Evolutionary conservation across 2,888 invertebrate species (phyloP).

Genomic region (Aphidius colemani): DNA sequence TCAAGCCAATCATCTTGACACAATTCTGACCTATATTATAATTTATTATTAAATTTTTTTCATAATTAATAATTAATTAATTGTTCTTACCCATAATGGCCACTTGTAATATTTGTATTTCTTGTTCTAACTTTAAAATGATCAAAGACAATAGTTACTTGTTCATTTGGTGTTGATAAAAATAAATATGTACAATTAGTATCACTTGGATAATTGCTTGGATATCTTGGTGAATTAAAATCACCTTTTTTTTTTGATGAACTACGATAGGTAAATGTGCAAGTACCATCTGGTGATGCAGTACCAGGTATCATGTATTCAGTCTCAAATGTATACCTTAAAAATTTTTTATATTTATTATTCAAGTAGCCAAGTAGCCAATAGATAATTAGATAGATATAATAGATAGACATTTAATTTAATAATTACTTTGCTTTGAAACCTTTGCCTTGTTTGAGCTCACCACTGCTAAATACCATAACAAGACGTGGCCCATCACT

Average conservation of each 20-base stretch:
- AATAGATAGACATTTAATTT: too few relatives aligned
- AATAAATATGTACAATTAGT: slow-evolving; percentile 94
- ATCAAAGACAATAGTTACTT: slow-evolving; percentile 88
- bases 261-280: slow-evolving; percentile 89
- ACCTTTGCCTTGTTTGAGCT: slow-evolving; percentile 80
- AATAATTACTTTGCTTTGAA: slow-evolving; percentile 82
- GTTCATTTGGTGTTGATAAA: slow-evolving; percentile 83
- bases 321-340: slow-evolving; percentile 65
- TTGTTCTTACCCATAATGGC: slow-evolving; percentile 77
- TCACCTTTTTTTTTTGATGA: slow-evolving; percentile 86
- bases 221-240: slow-evolving; percentile 95
- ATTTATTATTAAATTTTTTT: too few relatives aligned
- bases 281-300: slow-evolving; percentile 88
- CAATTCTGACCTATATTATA: slow-evolving; percentile 69
- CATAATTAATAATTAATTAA: too few relatives aligned
- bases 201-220: slow-evolving; percentile 94
- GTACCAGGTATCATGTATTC: slow-evolving; percentile 95
- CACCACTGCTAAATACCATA: slow-evolving; percentile 94
- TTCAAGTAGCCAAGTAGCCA: too few relatives aligned
- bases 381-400: too few relatives aligned
- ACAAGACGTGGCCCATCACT: slow-evolving; percentile 92
- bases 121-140: slow-evolving; percentile 88
- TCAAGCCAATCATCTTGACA: slow-evolving; percentile 95
- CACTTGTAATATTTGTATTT: slow-evolving; percentile 76
- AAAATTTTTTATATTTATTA: too few relatives aligned